These are phyloP conservation scores for Sebastes baramenuke DNA, from an alignment of 2,797 vertebrate genomes.

Conservation along the genomic window DNA sequence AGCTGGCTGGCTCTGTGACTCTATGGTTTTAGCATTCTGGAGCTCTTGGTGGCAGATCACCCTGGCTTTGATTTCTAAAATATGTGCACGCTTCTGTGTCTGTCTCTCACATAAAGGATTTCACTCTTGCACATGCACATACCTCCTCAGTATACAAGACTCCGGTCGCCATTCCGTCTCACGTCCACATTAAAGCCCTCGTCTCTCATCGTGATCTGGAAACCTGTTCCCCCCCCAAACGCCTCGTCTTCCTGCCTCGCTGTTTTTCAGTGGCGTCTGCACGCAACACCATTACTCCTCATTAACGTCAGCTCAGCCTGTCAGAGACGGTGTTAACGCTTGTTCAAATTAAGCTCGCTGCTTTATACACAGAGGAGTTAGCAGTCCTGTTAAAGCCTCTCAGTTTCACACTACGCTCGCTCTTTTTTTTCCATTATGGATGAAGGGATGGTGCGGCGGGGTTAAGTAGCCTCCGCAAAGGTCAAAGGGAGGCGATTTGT, in stretches of 20 bases:
- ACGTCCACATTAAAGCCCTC: slow-evolving; percentile 61
- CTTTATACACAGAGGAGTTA: slow-evolving; percentile 26
- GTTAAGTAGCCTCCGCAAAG: slow-evolving; percentile 39
- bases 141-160: slow-evolving; percentile 43
- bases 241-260: slow-evolving; percentile 24
- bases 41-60: slow-evolving; percentile 33
- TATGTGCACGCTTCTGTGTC: slow-evolving; percentile 24
- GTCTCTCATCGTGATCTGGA: slow-evolving; percentile 34
- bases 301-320: slow-evolving; percentile 69
- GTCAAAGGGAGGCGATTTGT: slow-evolving; percentile 39
- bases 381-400: slow-evolving; percentile 14
- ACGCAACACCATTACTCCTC: slow-evolving; percentile 69
- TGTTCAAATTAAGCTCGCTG: slow-evolving; percentile 50
- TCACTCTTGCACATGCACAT: slow-evolving; percentile 16
- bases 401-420: not conserved
- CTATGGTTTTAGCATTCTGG: slow-evolving; percentile 40
- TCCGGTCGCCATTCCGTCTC: slow-evolving; percentile 47
- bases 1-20: slow-evolving; percentile 5
- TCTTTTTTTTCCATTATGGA: slow-evolving; percentile 24
- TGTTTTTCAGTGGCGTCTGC: slow-evolving; percentile 19
- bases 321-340: slow-evolving; percentile 53
- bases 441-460: slow-evolving; percentile 16
- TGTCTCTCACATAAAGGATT: slow-evolving; percentile 35
- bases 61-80: slow-evolving; percentile 52
- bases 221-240: slow-evolving; percentile 38